A percentile compares a stretch with the other conserved stretches of the same genome.
Conservation (phyloP, 2,797 vertebrate genomes). For the Hipposideros larvatus region DNA sequence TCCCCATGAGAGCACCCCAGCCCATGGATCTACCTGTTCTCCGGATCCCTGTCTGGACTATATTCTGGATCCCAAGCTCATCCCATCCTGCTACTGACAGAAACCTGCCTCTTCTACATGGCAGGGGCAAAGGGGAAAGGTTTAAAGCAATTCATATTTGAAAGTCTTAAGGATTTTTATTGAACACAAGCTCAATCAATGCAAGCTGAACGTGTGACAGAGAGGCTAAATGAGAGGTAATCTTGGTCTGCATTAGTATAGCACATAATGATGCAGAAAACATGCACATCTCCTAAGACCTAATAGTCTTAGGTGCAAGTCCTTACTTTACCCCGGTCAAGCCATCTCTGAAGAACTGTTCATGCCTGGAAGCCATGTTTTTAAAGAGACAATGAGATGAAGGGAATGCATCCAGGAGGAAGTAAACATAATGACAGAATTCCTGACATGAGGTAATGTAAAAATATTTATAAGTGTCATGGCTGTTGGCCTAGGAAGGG, state of each 20-base stretch:
- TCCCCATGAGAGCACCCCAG: background rate
- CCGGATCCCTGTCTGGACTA: background rate
- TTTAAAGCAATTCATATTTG: background rate
- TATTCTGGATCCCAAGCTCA: background rate
- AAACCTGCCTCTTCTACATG: background rate
- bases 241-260: background rate
- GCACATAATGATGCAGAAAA: background rate
- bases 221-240: background rate
- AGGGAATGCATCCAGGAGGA: background rate
- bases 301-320: background rate
- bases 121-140: background rate
- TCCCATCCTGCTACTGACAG: background rate
- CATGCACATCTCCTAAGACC: background rate
- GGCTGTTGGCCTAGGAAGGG: background rate
- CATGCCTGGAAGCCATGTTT: background rate
- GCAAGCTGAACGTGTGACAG: background rate
- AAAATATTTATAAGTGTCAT: background rate
- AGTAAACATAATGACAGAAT: background rate
- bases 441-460: background rate
- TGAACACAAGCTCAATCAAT: background rate
- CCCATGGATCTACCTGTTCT: background rate
- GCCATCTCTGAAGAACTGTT: background rate
- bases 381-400: background rate
- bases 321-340: background rate
- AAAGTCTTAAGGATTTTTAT: background rate